Conservation (phyloP, 2,113 vertebrate species). For the Salvelinus sp. region DNA sequence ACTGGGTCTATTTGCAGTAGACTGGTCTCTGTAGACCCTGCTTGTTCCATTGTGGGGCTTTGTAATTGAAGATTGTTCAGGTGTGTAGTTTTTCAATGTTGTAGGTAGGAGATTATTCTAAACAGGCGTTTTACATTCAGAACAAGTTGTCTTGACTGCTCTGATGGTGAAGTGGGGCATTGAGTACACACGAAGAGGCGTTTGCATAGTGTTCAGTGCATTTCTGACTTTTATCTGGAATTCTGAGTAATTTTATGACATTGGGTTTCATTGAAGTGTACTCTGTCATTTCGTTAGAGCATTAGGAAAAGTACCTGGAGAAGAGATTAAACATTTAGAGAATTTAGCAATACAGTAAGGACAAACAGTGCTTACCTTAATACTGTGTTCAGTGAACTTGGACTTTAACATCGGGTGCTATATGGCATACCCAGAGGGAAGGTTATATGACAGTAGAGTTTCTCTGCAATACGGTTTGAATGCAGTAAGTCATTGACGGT, state of each 20-base stretch:
- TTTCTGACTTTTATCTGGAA: background rate
- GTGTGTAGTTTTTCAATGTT: background rate
- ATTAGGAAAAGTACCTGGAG: background rate
- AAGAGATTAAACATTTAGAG: background rate
- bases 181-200: background rate
- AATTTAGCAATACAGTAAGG: no score
- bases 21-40: constrained; percentile 21
- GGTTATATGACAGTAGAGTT: no score
- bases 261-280: background rate
- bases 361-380: no score
- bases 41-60: constrained; percentile 5
- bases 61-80: constrained; percentile 1
- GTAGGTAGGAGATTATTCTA: background rate
- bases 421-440: no score
- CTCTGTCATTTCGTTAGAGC: background rate
- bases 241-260: background rate
- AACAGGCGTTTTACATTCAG: background rate
- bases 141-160: background rate
- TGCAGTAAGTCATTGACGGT: no score
- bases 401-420: no score
- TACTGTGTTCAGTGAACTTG: no score
- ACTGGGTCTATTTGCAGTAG: constrained; percentile 11
- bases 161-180: constrained; percentile 9
- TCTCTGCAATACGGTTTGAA: no score
- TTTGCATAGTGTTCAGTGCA: constrained; percentile 6